Evolutionary conservation across 2,113 vertebrate genomes (phyloP), one percentile per base, ranked within the genome.

Genomic region (Suricata suricatta): DNA sequence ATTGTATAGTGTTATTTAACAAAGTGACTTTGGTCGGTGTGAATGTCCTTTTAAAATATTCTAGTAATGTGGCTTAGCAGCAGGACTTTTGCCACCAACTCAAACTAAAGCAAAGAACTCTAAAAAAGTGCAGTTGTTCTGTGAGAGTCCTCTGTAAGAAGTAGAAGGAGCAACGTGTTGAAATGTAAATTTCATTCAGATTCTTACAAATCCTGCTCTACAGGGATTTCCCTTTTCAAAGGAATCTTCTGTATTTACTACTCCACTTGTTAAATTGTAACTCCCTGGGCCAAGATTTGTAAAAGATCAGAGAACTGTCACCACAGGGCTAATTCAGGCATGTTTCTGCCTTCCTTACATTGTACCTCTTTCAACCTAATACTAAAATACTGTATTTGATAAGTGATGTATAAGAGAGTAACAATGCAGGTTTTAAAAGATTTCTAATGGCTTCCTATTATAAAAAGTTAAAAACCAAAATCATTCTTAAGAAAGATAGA

Each of bases 181-280:
- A 90, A 96, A 98, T 98, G 95, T 85, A 98, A 97, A 96, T 98
- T 98, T 97, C 64, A 87, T 94, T 97, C 50, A 76, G 88, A 96
- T 66, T 95, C 60, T 96, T 95, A 95, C 33, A 96, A 98, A 98
- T 93, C 50, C 35, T 23, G 57, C 94, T 52, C 93, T 71, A 10
- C 21, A 52, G 71, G 69, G 92, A 93, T 97, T 97, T 97, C n/a
- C 69, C n/a, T 97, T 97, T 98, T 96, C 95, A 96, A 96, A 86
- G n/a, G 41, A 66, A 60, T 97, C 69, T 93, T 71, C 97, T 97
- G 44, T 94, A 83, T 97, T 97, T 97, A 92, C 92, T 84, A 54
- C 54, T 97, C 47, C 52, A 0, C 76, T 97, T 77, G 88, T 93
- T 95, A 93, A 97, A 97, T 64, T 93, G 74, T 44, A 12, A 88